Evolutionary conservation across 2,113 vertebrate genomes (phyloP), one percentile per base, ranked within the genome.

Genomic region (Callipepla squamata): DNA sequence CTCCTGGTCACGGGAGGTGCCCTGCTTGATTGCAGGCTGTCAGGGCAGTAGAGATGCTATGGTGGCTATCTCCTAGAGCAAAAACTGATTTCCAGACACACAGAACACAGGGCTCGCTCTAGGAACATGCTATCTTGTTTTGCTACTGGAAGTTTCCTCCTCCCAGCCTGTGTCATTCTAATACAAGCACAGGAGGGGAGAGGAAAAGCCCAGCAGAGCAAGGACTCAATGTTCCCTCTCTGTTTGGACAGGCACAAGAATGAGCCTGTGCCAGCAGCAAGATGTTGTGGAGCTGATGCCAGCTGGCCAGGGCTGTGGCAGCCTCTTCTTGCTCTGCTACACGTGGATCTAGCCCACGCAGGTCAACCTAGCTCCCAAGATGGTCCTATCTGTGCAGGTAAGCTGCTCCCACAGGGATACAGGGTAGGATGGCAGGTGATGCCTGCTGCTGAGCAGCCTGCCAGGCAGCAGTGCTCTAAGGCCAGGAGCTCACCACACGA

Each of bases 401-500:
- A 82, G 36, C 48, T 65, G 63, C 6, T 16, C n/a, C 13, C 53
- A 22, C 26, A 25, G 0, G 0, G 55, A 6, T 25, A 30, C 11
- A 48, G 62, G 40, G 74, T 61, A 72, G 66, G 47, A 28, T 0
- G 2, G 76, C 76, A 86, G 48, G 50, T 4, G 0, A 3, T 20
- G 48, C 44, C 22, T 13, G 2, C 28, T n/a, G 36, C 65, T 13
- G 28, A 53, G 68, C 30, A 53, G 74, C 22, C 38, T 45, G 20
- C 34, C 1, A 1, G 3, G 23, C 75, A 53, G 17, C 0, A 0
- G 40, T 26, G 50, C 50, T 63, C 25, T 17, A 36, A 67, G 42
- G 45, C 74, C 58, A 23, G 75, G 68, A 42, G 97, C 99, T 98
- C 94, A 99, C 99, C 96, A 99, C 99, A 1, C 99, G 99, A 9